Conservation (phyloP, 2,113 vertebrate genomes). For the Smithornis capensis region DNA sequence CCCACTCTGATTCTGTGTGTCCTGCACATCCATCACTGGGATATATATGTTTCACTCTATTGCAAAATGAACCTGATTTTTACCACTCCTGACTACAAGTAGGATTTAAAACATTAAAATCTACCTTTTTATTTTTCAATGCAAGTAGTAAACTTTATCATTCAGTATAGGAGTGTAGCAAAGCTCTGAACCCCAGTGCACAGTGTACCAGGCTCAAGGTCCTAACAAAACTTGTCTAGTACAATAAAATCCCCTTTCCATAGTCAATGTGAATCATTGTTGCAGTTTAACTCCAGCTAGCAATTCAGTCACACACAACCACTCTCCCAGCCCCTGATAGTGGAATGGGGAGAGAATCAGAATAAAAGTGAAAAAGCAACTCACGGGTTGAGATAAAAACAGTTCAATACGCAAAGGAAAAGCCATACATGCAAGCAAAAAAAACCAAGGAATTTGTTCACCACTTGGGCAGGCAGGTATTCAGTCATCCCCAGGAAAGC, state of each 20-base stretch:
- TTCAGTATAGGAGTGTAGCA: neutral
- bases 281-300: neutral
- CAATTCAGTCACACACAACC: neutral
- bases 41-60: neutral
- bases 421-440: neutral
- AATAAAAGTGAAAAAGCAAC: neutral
- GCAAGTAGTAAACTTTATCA: neutral
- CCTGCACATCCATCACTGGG: neutral
- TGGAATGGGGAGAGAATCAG: neutral
- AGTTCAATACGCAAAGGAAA: neutral
- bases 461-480: neutral
- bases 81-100: neutral
- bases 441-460: neutral
- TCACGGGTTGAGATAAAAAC: fast-evolving
- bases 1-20: neutral
- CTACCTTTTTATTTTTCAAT: neutral
- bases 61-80: neutral
- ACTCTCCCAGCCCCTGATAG: too few species aligned
- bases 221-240: neutral
- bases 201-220: neutral
- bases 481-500: neutral
- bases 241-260: neutral
- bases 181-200: neutral
- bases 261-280: neutral
- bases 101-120: neutral